Evolutionary conservation across 2,888 invertebrate genomes (phyloP).

Genomic region (Mythimna albipuncta): DNA sequence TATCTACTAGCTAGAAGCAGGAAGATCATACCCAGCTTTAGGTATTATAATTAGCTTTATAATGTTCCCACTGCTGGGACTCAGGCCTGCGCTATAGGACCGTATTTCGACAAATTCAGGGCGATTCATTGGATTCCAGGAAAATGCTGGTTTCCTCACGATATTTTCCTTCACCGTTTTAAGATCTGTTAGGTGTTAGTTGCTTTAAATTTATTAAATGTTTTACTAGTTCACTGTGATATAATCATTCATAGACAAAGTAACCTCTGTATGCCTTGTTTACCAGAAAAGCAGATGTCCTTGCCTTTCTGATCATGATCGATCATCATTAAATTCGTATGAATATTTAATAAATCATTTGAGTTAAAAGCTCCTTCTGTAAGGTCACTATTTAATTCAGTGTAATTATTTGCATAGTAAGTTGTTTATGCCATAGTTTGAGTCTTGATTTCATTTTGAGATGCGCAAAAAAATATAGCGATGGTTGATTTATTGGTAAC

Average conservation of each 20-base stretch:
- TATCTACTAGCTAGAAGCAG: too few relatives aligned
- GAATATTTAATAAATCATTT: constrained; percentile 45
- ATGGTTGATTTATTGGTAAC: background rate
- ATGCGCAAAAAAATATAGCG: constrained; percentile 1
- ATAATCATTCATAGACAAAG: background rate
- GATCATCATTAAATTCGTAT: constrained; percentile 39
- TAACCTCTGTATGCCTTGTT: background rate
- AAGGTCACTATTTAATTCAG: constrained; percentile 40
- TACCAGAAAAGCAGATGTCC: constrained; percentile 22
- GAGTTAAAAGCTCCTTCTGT: constrained; percentile 17
- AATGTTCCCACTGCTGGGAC: too few relatives aligned
- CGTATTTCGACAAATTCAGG: too few relatives aligned
- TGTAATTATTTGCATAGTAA: constrained; percentile 13
- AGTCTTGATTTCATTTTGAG: constrained; percentile 19
- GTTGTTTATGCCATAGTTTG: constrained; percentile 5
- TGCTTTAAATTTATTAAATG: background rate
- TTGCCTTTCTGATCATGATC: constrained; percentile 25
- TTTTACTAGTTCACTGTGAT: background rate
- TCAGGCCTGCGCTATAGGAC: too few relatives aligned
- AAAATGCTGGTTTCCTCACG: too few relatives aligned
- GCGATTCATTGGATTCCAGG: too few relatives aligned
- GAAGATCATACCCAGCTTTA: too few relatives aligned
- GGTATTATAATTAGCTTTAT: too few relatives aligned
- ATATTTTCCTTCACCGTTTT: too few relatives aligned
- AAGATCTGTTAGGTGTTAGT: background rate